phyloP scores from a whole-genome alignment of 2,113 vertebrate species.

The Sinocyclocheilus anophthalmus region DNA sequence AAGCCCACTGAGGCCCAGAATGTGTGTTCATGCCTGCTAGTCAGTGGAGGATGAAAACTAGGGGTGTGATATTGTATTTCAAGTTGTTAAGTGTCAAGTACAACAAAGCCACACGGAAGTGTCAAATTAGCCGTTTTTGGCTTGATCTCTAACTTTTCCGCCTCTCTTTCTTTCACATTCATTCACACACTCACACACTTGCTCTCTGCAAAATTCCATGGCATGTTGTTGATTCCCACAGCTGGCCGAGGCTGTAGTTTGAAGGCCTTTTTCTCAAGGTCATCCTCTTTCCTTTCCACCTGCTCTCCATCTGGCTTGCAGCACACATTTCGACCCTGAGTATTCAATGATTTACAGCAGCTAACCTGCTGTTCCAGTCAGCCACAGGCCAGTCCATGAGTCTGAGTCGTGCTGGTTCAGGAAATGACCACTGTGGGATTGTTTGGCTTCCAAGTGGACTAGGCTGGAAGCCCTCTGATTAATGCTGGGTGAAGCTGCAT shows the following conservation, averaged over 20 bases:
- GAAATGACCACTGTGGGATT: background rate
- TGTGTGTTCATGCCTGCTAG: conserved; percentile 33
- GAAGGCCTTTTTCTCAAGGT: conserved; percentile 34
- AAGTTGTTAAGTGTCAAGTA: conserved; percentile 18
- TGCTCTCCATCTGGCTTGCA: conserved; percentile 30
- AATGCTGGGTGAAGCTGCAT: background rate
- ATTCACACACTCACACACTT: background rate
- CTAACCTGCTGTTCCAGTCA: too few relatives aligned
- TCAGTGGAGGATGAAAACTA: conserved; percentile 35
- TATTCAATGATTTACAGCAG: conserved; percentile 16
- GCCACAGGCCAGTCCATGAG: background rate
- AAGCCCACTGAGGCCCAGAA: background rate
- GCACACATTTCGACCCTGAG: conserved; percentile 11
- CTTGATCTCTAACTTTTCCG: conserved; percentile 19
- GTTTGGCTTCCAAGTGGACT: conserved; percentile 2
- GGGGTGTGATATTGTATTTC: conserved; percentile 37
- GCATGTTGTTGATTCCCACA: conserved; percentile 27
- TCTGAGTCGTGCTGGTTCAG: background rate
- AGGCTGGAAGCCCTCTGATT: background rate
- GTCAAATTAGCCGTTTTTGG: conserved; percentile 27
- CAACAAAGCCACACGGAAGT: conserved; percentile 37
- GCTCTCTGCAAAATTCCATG: background rate
- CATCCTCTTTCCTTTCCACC: conserved; percentile 35
- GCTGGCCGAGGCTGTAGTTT: background rate
- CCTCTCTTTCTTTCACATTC: background rate